Evolutionary conservation across 2,797 vertebrate genomes (phyloP).

Genomic region (Columba guinea): DNA sequence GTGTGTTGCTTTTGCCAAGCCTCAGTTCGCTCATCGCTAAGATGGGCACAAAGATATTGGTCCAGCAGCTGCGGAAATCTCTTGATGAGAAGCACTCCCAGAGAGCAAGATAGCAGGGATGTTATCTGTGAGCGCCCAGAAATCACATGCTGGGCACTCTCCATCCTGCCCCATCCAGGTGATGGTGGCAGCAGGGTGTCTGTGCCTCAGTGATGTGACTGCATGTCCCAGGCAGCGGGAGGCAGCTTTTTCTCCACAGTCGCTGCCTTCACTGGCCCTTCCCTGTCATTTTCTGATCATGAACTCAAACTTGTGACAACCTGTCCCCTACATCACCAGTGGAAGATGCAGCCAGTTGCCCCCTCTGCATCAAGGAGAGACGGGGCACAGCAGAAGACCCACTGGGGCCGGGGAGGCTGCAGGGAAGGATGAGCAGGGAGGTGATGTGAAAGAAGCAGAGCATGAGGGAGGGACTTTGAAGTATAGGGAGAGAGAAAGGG

Average conservation of each 20-base stretch:
- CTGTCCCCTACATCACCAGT: accelerated
- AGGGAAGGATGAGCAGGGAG: not conserved
- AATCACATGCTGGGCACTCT: not conserved
- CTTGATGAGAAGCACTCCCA: not conserved
- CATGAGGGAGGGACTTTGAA: not conserved
- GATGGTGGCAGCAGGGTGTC: not conserved
- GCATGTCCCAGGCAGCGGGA: not conserved
- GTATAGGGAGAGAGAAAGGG: not conserved
- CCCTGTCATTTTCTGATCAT: not conserved
- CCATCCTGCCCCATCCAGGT: not conserved
- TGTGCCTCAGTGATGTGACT: accelerated
- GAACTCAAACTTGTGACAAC: not conserved
- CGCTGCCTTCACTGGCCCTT: not conserved
- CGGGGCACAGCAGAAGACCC: not conserved
- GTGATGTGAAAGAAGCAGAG: not conserved
- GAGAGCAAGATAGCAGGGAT: not conserved
- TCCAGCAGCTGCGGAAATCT: not conserved
- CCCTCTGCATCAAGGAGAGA: not conserved
- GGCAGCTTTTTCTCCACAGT: not conserved
- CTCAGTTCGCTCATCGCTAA: not conserved
- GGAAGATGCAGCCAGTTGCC: not conserved
- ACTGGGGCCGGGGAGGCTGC: not conserved
- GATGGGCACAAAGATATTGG: not conserved
- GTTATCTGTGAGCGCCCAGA: too few species aligned
- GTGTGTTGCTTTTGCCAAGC: accelerated